A percentile compares a stretch with the other conserved stretches of the same genome.
phyloP scores from a whole-genome alignment of 1,140 invertebrate species.

The fruit fly (Drosophila melanogaster) region Release_6_plus_ISO1_MT NC_004354.4:1132501-1133000 shows the following conservation, averaged over 20 bases:
- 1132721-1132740: slow-evolving; percentile 2
- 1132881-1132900: slow-evolving; percentile 8
- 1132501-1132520: slow-evolving; percentile 12
- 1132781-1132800: slow-evolving; percentile 38
- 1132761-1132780: slow-evolving; percentile 55
- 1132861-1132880: slow-evolving; percentile 47
- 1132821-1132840: neutral
- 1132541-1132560: neutral
- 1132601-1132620: slow-evolving; percentile 24
- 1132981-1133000: slow-evolving; percentile 22
- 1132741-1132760: slow-evolving; percentile 23
- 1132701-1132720: slow-evolving; percentile 7
- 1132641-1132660: slow-evolving; percentile 11
- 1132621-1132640: slow-evolving; percentile 27
- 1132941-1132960: slow-evolving; percentile 46
- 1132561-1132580: slow-evolving; percentile 6
- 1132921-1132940: slow-evolving; percentile 44
- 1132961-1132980: slow-evolving; percentile 35
- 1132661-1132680: slow-evolving; percentile 8
- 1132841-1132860: slow-evolving; percentile 21
- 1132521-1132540: neutral
- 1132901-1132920: slow-evolving; percentile 28
- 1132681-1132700: slow-evolving; percentile 30
- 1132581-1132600: neutral
- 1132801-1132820: neutral